phyloP scores from a whole-genome alignment of 2,113 vertebrate species.

The Bombycilla garrulus region DNA sequence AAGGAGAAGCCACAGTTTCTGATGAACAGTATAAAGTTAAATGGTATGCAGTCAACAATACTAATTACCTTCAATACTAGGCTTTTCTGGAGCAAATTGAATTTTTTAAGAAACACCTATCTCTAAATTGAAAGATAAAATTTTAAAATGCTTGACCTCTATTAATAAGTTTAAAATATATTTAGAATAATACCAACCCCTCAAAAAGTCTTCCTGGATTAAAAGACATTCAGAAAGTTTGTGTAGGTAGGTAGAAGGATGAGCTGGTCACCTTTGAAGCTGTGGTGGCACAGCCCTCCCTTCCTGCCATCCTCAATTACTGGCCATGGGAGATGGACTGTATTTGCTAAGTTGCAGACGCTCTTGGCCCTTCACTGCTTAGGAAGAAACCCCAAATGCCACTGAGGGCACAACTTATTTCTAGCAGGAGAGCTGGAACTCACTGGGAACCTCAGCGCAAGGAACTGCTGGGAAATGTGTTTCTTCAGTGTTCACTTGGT shows the following conservation, averaged over 20 bases:
- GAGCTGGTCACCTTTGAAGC: neutral
- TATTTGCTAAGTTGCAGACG: neutral
- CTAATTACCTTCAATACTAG: neutral
- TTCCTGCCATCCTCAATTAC: neutral
- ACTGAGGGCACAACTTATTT: neutral
- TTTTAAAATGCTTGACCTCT: neutral
- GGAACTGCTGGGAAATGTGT: neutral
- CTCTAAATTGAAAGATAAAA: neutral
- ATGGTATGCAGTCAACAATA: neutral
- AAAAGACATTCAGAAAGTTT: neutral
- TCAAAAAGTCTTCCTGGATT: neutral
- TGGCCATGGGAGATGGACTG: neutral
- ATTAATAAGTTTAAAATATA: neutral
- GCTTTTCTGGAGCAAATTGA: neutral
- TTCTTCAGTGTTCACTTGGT: neutral
- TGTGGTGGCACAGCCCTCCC: neutral
- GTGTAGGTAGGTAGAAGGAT: neutral
- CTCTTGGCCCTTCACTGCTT: neutral
- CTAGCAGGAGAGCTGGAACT: neutral
- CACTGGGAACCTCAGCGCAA: neutral
- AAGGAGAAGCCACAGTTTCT: neutral
- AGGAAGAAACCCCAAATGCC: neutral
- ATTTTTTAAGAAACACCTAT: neutral
- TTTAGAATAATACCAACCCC: neutral
- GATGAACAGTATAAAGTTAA: neutral